phyloP scores from a whole-genome alignment of 2,113 vertebrate genomes.

The Spheniscus mendiculus region DNA sequence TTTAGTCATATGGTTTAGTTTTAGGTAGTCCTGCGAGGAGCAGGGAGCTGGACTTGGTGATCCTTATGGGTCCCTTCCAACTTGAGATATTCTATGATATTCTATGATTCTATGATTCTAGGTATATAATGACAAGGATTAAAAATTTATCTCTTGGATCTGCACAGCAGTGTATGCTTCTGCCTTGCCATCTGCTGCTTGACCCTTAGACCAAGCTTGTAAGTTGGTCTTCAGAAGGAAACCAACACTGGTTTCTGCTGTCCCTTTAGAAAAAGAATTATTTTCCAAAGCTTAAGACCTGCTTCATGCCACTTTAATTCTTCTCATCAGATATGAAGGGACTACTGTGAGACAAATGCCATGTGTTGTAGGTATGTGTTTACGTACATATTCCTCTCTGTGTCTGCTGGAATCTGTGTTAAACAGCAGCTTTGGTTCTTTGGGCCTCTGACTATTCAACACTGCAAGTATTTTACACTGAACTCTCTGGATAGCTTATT shows the following conservation, averaged over 20 bases:
- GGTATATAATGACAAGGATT: not conserved
- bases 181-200: not conserved
- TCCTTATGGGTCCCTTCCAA: not conserved
- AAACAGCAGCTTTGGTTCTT: not conserved
- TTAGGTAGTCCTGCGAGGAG: not conserved
- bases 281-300: not conserved
- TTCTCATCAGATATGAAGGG: not conserved
- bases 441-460: not conserved
- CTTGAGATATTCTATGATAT: not conserved
- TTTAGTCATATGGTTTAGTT: not conserved
- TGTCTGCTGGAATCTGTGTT: not conserved
- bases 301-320: not conserved
- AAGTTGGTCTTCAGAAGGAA: not conserved
- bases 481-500: not conserved
- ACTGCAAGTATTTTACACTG: not conserved
- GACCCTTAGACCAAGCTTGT: not conserved
- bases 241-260: not conserved
- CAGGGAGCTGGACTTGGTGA: not conserved
- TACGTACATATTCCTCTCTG: not conserved
- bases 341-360: not conserved
- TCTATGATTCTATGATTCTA: not conserved
- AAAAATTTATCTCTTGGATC: not conserved
- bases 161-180: not conserved
- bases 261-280: not conserved
- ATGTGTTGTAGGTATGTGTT: not conserved